Percentiles rank a stretch among this genome's conserved stretches.
Conservation (phyloP, 1,140 invertebrate species). For the Anastatus disparis region DNA sequence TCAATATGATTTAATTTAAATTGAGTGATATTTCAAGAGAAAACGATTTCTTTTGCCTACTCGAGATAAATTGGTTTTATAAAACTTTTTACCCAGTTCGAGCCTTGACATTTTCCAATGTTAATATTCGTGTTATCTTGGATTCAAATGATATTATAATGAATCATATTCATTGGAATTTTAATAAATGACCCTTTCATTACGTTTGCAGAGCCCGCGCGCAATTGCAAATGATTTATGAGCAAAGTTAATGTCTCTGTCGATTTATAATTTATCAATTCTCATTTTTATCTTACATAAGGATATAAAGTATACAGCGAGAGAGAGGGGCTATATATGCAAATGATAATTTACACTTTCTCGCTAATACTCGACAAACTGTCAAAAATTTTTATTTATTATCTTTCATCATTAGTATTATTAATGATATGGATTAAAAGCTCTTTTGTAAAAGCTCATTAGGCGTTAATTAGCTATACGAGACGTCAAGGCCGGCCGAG, state of each 20-base stretch:
- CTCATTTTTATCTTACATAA: neutral
- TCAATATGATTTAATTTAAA: no score
- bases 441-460: no score
- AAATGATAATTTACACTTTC: neutral
- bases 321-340: no score
- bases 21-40: no score
- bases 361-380: neutral
- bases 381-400: no score
- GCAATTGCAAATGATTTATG: neutral
- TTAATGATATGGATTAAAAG: neutral
- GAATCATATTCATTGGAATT: neutral
- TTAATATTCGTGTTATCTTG: no score
- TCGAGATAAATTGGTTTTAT: neutral
- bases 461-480: no score
- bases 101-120: no score
- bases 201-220: neutral
- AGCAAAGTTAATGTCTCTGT: neutral
- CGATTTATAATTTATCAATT: neutral
- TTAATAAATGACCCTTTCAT: slow-evolving; percentile 1
- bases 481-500: no score
- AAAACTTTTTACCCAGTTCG: neutral
- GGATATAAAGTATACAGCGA: no score
- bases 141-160: no score
- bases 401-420: neutral
- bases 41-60: neutral